Evolutionary conservation across 2,113 vertebrate species (phyloP).

Genomic region (Chionodraco myersi): DNA sequence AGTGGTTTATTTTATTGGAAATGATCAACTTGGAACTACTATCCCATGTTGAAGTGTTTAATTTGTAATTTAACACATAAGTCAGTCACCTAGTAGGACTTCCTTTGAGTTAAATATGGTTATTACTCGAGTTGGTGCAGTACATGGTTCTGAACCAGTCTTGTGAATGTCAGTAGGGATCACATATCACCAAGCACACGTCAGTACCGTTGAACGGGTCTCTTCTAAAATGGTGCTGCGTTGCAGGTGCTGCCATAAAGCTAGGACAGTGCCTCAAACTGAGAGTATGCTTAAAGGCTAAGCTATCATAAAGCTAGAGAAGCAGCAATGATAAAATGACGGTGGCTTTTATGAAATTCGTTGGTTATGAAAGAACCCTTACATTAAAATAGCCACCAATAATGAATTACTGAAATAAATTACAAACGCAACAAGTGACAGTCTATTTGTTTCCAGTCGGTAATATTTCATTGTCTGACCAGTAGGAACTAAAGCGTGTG

Average conservation of each 20-base stretch:
- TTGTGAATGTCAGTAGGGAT: no score
- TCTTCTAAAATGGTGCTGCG: not conserved
- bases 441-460: not conserved
- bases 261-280: not conserved
- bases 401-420: not conserved
- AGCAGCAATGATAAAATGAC: not conserved
- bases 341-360: no score
- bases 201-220: not conserved
- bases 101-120: no score
- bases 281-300: not conserved
- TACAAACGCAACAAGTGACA: rapidly evolving
- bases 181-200: not conserved
- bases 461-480: not conserved
- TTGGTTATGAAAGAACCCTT: not conserved
- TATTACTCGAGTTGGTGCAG: not conserved
- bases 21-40: no score
- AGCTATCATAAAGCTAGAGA: no score
- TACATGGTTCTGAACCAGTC: not conserved
- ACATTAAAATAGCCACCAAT: not conserved
- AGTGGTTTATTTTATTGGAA: no score
- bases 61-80: not conserved
- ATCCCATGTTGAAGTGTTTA: no score
- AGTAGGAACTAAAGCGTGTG: constrained; percentile 5
- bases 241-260: not conserved
- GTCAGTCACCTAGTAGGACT: no score